A percentile compares a stretch with the other conserved stretches of the same genome.
Conservation (phyloP, 2,113 vertebrate genomes). For the Tiliqua scincoides region DNA sequence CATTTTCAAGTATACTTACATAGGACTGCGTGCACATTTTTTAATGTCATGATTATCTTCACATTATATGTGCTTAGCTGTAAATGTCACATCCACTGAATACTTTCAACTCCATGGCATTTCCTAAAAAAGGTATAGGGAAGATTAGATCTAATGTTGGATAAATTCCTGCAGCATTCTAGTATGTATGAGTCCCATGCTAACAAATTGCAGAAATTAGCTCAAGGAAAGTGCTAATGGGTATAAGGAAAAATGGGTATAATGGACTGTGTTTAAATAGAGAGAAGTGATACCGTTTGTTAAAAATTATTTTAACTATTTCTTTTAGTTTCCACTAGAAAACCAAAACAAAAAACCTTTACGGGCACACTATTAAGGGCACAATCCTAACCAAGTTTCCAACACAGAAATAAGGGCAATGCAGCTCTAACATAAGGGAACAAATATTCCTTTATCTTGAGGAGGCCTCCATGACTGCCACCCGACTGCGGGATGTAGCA, state of each 20-base stretch:
- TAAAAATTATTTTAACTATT: neutral
- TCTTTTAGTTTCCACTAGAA: neutral
- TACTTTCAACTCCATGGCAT: neutral
- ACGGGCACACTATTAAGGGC: too few relatives aligned
- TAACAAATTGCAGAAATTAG: neutral
- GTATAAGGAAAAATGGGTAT: neutral
- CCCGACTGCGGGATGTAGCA: too few relatives aligned
- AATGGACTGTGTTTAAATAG: neutral
- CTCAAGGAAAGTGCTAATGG: too few relatives aligned
- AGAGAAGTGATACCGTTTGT: neutral
- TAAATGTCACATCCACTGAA: neutral
- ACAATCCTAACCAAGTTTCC: too few relatives aligned
- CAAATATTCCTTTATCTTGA: too few relatives aligned
- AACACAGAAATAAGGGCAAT: too few relatives aligned
- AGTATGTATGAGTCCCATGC: neutral
- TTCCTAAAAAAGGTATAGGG: neutral
- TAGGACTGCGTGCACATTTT: neutral
- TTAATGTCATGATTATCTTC: neutral
- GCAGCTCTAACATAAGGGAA: too few relatives aligned
- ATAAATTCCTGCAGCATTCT: neutral
- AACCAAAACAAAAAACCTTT: too few relatives aligned
- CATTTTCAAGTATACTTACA: neutral
- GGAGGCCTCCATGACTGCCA: too few relatives aligned
- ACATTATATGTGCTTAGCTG: neutral
- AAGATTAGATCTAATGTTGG: neutral